Percentiles rank a stretch among this genome's conserved stretches.
Evolutionary conservation across 1,140 invertebrate genomes (phyloP).

Genomic region (Episyrphus balteatus): DNA sequence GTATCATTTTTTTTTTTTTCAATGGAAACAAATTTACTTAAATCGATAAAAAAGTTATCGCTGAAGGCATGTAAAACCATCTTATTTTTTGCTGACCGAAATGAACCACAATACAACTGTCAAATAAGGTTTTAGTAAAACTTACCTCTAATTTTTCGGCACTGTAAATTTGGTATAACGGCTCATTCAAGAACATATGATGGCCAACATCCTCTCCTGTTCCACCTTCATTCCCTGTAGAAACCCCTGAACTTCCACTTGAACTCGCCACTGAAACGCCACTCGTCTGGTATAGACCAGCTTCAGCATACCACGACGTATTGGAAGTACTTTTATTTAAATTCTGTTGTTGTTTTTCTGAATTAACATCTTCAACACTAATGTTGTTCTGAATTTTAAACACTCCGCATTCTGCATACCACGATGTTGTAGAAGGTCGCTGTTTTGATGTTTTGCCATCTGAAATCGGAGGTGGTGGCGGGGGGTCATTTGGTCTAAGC

Average conservation of each 20-base stretch:
- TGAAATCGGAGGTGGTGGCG: constrained; percentile 31
- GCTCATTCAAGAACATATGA: constrained; percentile 57
- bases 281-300: constrained; percentile 48
- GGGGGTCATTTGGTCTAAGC: constrained; percentile 31
- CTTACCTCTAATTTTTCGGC: constrained; percentile 61
- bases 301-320: constrained; percentile 50
- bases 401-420: constrained; percentile 44
- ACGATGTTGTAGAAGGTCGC: constrained; percentile 30
- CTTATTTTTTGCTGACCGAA: no score
- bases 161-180: constrained; percentile 83
- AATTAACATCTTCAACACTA: constrained; percentile 2
- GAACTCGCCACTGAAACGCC: constrained; percentile 36
- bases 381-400: constrained; percentile 29
- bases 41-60: no score
- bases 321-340: constrained; percentile 3
- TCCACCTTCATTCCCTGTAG: constrained; percentile 33
- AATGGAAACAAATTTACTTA: not conserved
- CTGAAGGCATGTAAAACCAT: no score
- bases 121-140: no score
- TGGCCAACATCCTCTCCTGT: constrained; percentile 33
- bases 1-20: no score
- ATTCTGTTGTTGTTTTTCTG: not conserved
- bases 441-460: constrained; percentile 10
- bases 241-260: constrained; percentile 34
- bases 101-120: not conserved